Base-by-base conservation (phyloP, 2,888 invertebrate genomes). In the Spialia ferax region DNA sequence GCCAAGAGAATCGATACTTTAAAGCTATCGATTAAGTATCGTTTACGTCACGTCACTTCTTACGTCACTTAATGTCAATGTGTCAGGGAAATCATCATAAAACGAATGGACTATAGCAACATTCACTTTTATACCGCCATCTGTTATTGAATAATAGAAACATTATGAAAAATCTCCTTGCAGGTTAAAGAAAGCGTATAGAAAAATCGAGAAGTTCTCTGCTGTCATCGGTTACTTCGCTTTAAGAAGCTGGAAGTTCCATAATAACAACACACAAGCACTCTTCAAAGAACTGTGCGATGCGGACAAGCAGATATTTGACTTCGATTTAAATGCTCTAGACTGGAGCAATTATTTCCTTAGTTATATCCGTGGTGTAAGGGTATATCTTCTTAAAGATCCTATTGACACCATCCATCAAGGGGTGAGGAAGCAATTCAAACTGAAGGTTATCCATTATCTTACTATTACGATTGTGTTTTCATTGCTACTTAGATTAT, bases 331-430 rank as follows among this genome's bases (percentile, higher is more conserved):
- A 55, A 84, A 87, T 0, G 76, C 88, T 5, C 76, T 97, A 0
- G 88, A 95, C 60, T 98, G 97, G 97, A 91, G 94, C 5, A 88
- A 94, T 0, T 97, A 96, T 77, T 95, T 97, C 76, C 93, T 95
- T 69, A 94, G 92, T 52, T 97, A 97, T 76, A 89, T 96, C 7
- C 87, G 94, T 69, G 98, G 98, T 0, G 91, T 96, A n/a, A 92
- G 97, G 63, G 86, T 95, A 0, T 97, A 96, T 77, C 85, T 97
- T 0, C 85, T 97, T 1, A 97, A 97, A 77, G 97, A 98, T 75
- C 96, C 96, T 0, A 76, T 96, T 0, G 95, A 95, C 0, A 96
- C 96, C 0, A 80, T 97, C 0, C 95, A 95, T 0, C 91, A 94
- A 10, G 96, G 95, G 70, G 83, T 84, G 38, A 95, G 90, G 81